A percentile compares a stretch with the other conserved stretches of the same genome.
Evolutionary conservation across 2,888 invertebrate species (phyloP).

Genomic region (Ichneumon xanthorius): DNA sequence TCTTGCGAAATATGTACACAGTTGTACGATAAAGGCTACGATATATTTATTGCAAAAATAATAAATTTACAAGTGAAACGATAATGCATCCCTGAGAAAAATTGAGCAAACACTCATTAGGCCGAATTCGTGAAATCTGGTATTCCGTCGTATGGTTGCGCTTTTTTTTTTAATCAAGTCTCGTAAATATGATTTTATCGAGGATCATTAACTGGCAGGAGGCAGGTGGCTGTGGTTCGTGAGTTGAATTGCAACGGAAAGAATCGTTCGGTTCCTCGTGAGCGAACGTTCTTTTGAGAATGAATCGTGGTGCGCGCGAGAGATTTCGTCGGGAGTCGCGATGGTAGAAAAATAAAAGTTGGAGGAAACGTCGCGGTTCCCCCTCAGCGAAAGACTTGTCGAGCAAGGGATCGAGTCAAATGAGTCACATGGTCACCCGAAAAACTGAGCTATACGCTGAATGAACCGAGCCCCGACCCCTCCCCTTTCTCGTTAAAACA

Average conservation of each 20-base stretch:
- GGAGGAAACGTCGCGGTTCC: conserved; percentile 46
- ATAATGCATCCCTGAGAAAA: conserved; percentile 15
- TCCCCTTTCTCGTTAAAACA: conserved; percentile 78
- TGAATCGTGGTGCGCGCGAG: conserved; percentile 48
- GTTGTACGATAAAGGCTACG: neutral
- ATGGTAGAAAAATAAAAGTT: conserved; percentile 69
- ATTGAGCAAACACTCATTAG: conserved; percentile 43
- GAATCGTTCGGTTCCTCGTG: conserved; percentile 25
- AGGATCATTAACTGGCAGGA: conserved; percentile 62
- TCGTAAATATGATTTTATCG: conserved; percentile 70
- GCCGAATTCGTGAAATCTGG: conserved; percentile 42
- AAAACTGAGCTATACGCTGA: conserved; percentile 69
- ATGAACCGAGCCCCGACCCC: conserved; percentile 71
- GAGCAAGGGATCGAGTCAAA: conserved; percentile 63
- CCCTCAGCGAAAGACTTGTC: conserved; percentile 56
- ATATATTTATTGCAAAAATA: conserved; percentile 30
- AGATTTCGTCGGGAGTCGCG: conserved; percentile 50
- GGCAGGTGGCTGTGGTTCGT: conserved; percentile 66
- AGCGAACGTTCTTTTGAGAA: conserved; percentile 56
- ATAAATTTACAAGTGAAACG: neutral
- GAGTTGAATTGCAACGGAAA: conserved; percentile 48
- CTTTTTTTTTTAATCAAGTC: conserved; percentile 32
- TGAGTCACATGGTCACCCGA: conserved; percentile 76
- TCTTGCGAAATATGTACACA: neutral
- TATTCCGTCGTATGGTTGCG: conserved; percentile 24